These are phyloP conservation scores for Hydractinia echinata DNA, from an alignment of 30 jellyfish, hydroid and myxozoan species.

Conservation along the genomic window DNA sequence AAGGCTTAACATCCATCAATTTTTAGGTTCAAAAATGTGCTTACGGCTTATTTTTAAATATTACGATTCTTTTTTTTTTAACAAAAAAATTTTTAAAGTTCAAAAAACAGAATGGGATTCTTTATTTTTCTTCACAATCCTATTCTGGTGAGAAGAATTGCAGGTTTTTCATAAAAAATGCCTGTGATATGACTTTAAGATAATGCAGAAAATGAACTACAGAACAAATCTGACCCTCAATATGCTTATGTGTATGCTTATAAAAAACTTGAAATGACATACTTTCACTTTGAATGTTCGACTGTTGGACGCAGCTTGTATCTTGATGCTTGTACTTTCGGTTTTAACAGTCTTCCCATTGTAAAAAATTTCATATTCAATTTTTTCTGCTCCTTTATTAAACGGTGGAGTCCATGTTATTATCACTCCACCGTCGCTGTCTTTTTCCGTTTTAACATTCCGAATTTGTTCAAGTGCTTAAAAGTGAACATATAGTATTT, in stretches of 20 bases:
- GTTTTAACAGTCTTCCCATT: conserved; percentile 15
- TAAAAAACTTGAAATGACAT: neutral
- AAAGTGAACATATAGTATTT: neutral
- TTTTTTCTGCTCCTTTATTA: conserved; percentile 35
- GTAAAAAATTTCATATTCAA: conserved; percentile 31
- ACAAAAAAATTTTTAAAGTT: too few species aligned
- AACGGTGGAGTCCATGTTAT: conserved; percentile 52
- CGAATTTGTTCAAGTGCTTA: conserved; percentile 53
- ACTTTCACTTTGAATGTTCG: conserved; percentile 30
- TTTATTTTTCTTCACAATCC: too few species aligned
- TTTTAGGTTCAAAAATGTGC: too few species aligned
- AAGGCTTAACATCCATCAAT: too few species aligned
- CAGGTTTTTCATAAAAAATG: too few species aligned
- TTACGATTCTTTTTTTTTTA: too few species aligned
- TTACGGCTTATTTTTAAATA: too few species aligned
- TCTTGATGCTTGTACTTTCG: conserved; percentile 10
- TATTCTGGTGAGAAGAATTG: too few species aligned
- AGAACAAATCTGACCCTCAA: neutral
- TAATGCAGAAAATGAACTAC: too few species aligned
- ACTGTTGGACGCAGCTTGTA: conserved; percentile 22
- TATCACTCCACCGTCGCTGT: conserved; percentile 50
- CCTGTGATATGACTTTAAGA: too few species aligned
- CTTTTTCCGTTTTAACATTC: conserved; percentile 19
- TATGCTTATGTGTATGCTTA: neutral
- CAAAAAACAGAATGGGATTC: too few species aligned